phyloP scores from a whole-genome alignment of 1,140 invertebrate species.

The Wiebesia pumilae region DNA sequence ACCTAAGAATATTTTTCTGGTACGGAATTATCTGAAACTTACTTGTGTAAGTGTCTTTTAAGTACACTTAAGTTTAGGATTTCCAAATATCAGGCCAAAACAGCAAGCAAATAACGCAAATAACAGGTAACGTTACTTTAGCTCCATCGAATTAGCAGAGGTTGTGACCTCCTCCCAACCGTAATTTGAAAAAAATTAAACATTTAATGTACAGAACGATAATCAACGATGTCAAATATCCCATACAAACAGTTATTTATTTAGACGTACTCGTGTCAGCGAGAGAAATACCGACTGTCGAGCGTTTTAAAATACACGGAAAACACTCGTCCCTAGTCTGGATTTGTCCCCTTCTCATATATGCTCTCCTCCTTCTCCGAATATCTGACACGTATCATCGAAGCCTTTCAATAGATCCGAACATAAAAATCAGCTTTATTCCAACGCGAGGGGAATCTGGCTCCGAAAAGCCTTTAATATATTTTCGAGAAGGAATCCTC shows the following conservation, averaged over 20 bases:
- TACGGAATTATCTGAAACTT: not conserved
- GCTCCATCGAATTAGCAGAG: not conserved
- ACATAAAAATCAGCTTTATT: constrained; percentile 76
- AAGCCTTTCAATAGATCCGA: constrained; percentile 70
- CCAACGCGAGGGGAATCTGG: constrained; percentile 64
- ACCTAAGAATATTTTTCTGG: constrained; percentile 3
- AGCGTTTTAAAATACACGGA: constrained; percentile 37
- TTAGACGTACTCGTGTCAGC: not conserved
- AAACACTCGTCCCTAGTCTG: constrained; percentile 44
- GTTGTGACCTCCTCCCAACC: too few species aligned
- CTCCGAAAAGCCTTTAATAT: constrained; percentile 59
- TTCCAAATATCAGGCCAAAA: not conserved
- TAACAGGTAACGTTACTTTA: not conserved
- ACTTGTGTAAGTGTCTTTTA: not conserved
- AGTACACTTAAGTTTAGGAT: not conserved
- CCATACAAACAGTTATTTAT: constrained; percentile 25
- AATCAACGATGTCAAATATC: not conserved
- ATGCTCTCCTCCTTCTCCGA: constrained; percentile 64
- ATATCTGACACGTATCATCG: constrained; percentile 67
- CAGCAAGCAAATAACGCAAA: not conserved
- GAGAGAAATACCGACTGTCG: constrained; percentile 4
- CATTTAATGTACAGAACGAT: not conserved
- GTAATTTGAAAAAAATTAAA: not conserved
- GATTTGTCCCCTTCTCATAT: constrained; percentile 65
- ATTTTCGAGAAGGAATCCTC: constrained; percentile 57